Conservation (phyloP, 2,888 invertebrate genomes). For the Chaetogeoica ovagalla region DNA sequence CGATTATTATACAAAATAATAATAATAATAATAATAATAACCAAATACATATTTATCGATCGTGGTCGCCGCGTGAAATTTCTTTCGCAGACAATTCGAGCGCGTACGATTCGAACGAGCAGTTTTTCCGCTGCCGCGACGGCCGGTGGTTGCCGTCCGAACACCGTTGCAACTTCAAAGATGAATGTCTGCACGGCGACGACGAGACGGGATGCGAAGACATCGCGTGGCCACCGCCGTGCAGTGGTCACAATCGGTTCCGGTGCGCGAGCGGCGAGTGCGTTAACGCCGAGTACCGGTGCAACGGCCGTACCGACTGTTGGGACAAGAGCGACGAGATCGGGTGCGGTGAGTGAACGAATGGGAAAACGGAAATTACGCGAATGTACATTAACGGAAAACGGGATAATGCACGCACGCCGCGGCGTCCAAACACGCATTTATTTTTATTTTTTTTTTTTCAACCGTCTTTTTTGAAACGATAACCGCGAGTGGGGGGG, state of each 20-base stretch:
- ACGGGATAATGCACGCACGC: no score
- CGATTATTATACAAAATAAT: no score
- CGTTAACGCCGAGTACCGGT: constrained; percentile 56
- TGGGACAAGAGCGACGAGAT: constrained; percentile 62
- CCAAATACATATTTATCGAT: no score
- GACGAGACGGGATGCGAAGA: constrained; percentile 59
- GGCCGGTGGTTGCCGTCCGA: constrained; percentile 57
- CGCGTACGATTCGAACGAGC: not conserved
- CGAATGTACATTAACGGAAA: no score
- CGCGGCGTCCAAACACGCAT: no score
- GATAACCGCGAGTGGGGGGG: no score
- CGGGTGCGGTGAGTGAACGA: constrained; percentile 59
- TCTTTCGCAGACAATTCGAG: not conserved
- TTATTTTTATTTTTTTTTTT: no score
- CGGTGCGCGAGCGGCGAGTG: constrained; percentile 57
- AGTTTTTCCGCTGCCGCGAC: constrained; percentile 57
- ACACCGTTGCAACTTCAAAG: constrained; percentile 59
- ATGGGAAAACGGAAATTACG: no score
- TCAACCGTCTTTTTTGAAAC: no score
- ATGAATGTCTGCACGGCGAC: constrained; percentile 60
- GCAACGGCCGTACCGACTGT: constrained; percentile 61
- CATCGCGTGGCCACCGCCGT: constrained; percentile 25
- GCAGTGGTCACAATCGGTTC: constrained; percentile 52
- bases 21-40: no score
- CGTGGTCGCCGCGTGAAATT: no score